Percentiles rank a stretch among this genome's conserved stretches.
Conservation (phyloP, 1,140 invertebrate genomes). For the Drosophila orosa region DNA sequence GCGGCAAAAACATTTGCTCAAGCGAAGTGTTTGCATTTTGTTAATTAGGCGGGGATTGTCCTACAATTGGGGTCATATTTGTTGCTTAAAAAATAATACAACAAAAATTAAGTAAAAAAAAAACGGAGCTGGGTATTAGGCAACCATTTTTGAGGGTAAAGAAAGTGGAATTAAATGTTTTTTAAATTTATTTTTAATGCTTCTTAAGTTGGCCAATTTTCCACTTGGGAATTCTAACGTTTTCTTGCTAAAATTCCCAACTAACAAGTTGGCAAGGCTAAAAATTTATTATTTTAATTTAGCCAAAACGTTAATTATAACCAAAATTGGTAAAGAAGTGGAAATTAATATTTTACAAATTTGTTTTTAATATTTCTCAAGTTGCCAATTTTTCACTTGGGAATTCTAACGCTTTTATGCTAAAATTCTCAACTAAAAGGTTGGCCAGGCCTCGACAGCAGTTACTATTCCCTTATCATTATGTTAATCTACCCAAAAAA, state of each 20-base stretch:
- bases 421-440: background rate
- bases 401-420: background rate
- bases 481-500: conserved; percentile 1
- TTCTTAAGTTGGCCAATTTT: background rate
- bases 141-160: background rate
- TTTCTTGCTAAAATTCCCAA: background rate
- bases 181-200: no score
- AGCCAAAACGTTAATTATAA: no score
- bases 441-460: no score
- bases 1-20: conserved; percentile 43
- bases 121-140: background rate
- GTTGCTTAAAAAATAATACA: background rate
- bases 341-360: no score
- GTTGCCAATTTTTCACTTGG: background rate
- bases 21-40: conserved; percentile 32
- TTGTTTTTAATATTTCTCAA: no score
- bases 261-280: no score
- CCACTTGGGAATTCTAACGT: background rate
- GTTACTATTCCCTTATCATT: background rate
- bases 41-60: conserved; percentile 53
- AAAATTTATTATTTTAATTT: conserved; percentile 6
- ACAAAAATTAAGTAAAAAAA: background rate
- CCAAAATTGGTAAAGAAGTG: no score
- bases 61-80: conserved; percentile 27
- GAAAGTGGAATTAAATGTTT: background rate